Base-by-base conservation (phyloP, 2,113 vertebrate species). In the Ranitomeya imitator region DNA sequence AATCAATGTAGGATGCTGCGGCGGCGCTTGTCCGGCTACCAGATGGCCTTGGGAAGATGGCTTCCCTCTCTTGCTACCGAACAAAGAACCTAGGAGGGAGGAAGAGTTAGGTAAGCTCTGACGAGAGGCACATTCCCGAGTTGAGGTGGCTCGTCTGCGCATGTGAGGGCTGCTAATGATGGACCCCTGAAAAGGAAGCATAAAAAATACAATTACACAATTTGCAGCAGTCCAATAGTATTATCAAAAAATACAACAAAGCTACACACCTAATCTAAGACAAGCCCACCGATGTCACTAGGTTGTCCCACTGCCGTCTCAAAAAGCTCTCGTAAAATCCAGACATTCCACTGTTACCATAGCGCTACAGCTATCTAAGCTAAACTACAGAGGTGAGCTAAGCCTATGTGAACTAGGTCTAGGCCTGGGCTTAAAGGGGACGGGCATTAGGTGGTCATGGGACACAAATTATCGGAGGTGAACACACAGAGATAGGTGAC, bases 81-180 rank as follows among this genome's bases (percentile, higher is more conserved):
- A 99, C 88, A 99, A 90, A 90, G 98, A 97, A 51, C 98, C 97
- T 86, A 99, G 96, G 90, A 99, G 95, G 52, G 98, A 99, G 91
- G 97, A 97, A 89, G 98, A 98, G 93, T 95, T 97, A 90, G 97
- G 95, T 93, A 97, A 93, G 80, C 97, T 93, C 94, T 97, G 97
- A 92, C 97, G 96, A 92, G 97, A 96, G 80, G 98, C 97, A 92
- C 97, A 96, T 94, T 99, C 97, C 91, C 96, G 96, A 93, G 96
- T 96, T 93, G 98, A 96, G 86, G 96, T 95, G 91, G 96, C 92
- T 95, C 97, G 96, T 90, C 96, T 95, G 93, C 97, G 95, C 93
- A 96, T 96, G 95, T 98, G 97, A 92, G 98, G 98, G 90, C 97
- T 98, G 97, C 96, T 99, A 98, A 99, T 99, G 97, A 97, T 97